These are phyloP conservation scores for Habropoda laboriosa DNA, from an alignment of 1,140 invertebrate genomes.

Conservation along the genomic window DNA sequence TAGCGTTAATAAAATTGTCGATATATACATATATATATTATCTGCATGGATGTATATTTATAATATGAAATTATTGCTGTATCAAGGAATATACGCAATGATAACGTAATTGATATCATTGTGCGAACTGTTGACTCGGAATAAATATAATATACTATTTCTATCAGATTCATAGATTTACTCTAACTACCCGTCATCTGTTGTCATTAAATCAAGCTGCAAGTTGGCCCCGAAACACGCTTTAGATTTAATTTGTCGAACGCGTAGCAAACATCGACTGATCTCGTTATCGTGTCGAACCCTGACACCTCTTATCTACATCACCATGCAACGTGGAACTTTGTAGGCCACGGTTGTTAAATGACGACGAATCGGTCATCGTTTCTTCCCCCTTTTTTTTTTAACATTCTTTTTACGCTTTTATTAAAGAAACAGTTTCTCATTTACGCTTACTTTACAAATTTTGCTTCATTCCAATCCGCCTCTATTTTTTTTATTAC, in stretches of 20 bases:
- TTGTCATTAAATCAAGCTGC: background rate
- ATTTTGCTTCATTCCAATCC: too few relatives aligned
- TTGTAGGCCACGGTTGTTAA: slow-evolving; percentile 35
- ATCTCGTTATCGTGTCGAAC: slow-evolving; percentile 60
- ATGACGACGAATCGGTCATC: background rate
- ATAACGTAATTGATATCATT: background rate
- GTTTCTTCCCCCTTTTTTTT: too few relatives aligned
- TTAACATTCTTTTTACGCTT: background rate
- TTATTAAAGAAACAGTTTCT: too few relatives aligned
- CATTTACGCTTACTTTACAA: too few relatives aligned
- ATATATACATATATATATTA: background rate
- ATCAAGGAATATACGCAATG: background rate
- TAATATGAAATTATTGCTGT: slow-evolving; percentile 4
- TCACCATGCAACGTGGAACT: slow-evolving; percentile 6
- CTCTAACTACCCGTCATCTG: background rate
- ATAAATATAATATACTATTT: slow-evolving; percentile 35
- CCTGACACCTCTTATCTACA: slow-evolving; percentile 69
- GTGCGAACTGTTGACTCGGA: slow-evolving; percentile 3
- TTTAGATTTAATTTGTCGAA: slow-evolving; percentile 22
- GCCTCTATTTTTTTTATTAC: too few relatives aligned
- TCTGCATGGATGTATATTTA: slow-evolving; percentile 13
- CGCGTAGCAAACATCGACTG: slow-evolving; percentile 21
- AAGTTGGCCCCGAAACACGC: background rate
- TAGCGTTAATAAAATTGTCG: background rate
- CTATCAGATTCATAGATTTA: slow-evolving; percentile 3